Conservation (phyloP, 2,113 vertebrate genomes). For the Silurus meridionalis region DNA sequence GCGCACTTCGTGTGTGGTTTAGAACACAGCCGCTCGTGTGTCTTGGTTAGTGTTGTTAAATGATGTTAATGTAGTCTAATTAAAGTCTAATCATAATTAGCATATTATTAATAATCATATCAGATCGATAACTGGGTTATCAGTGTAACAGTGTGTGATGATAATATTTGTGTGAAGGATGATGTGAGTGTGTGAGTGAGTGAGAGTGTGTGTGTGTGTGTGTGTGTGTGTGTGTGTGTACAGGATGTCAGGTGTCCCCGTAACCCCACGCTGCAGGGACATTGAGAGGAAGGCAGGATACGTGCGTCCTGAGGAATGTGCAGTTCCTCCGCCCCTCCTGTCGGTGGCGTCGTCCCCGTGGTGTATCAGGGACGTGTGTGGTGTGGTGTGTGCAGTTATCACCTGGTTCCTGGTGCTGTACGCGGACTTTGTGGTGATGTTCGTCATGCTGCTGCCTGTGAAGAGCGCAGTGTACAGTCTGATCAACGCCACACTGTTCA, state of each 20-base stretch:
- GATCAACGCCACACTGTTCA: conserved; percentile 91
- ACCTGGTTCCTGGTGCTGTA: conserved; percentile 97
- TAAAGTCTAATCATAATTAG: neutral
- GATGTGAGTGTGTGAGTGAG: neutral
- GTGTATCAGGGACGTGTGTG: conserved; percentile 97
- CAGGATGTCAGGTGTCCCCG: conserved; percentile 84
- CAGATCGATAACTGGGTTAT: no score
- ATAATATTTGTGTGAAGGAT: neutral
- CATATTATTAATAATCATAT: no score
- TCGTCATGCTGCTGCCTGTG: conserved; percentile 91
- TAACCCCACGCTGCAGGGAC: conserved; percentile 84
- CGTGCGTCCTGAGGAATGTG: conserved; percentile 89
- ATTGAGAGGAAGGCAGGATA: conserved; percentile 95
- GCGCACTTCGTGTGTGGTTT: neutral
- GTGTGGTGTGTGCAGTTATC: conserved; percentile 90
- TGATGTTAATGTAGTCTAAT: neutral
- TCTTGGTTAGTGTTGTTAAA: neutral
- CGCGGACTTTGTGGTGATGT: conserved; percentile 95
- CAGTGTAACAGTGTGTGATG: no score
- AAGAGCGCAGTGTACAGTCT: conserved; percentile 85
- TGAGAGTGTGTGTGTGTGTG: neutral
- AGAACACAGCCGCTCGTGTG: neutral
- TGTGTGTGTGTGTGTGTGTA: conserved; percentile 16
- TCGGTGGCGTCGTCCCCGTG: conserved; percentile 78
- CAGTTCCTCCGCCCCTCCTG: conserved; percentile 78